phyloP scores from a whole-genome alignment of 2,797 vertebrate species.

The Sternarchorhynchus goeldii region DNA sequence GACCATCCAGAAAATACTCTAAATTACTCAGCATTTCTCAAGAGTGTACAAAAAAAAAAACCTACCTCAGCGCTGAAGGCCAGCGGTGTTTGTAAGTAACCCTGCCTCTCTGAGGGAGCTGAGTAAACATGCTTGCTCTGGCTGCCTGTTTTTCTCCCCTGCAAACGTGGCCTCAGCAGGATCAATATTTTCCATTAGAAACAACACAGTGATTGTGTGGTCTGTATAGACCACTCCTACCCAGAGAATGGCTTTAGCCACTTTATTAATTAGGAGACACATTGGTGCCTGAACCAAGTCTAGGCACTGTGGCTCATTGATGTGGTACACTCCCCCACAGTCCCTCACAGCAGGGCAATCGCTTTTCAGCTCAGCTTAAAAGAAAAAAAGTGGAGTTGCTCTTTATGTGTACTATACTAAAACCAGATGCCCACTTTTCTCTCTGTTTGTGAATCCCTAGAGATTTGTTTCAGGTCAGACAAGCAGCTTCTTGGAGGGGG shows the following conservation, averaged over 20 bases:
- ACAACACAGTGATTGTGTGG: slow-evolving; percentile 63
- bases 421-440: background rate
- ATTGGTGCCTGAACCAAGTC: slow-evolving; percentile 35
- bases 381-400: slow-evolving; percentile 28
- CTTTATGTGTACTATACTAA: background rate
- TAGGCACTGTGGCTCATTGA: slow-evolving; percentile 38
- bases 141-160: slow-evolving; percentile 48
- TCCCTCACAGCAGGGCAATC: slow-evolving; percentile 32
- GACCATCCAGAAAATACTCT: slow-evolving; percentile 11
- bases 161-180: slow-evolving; percentile 67
- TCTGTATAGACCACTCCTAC: slow-evolving; percentile 61
- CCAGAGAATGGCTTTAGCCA: slow-evolving; percentile 60
- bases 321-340: slow-evolving; percentile 39
- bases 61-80: background rate
- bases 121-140: slow-evolving; percentile 39
- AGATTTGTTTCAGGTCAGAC: slow-evolving; percentile 24
- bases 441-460: background rate
- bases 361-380: slow-evolving; percentile 31
- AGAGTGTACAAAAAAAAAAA: background rate
- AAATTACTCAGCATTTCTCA: slow-evolving; percentile 9
- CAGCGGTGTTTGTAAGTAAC: slow-evolving; percentile 36
- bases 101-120: slow-evolving; percentile 34
- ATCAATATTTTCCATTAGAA: slow-evolving; percentile 81
- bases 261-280: slow-evolving; percentile 74
- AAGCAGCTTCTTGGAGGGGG: slow-evolving; percentile 14